Evolutionary conservation across 2,888 invertebrate species (phyloP).

Genomic region (Neuroscelio doddi): DNA sequence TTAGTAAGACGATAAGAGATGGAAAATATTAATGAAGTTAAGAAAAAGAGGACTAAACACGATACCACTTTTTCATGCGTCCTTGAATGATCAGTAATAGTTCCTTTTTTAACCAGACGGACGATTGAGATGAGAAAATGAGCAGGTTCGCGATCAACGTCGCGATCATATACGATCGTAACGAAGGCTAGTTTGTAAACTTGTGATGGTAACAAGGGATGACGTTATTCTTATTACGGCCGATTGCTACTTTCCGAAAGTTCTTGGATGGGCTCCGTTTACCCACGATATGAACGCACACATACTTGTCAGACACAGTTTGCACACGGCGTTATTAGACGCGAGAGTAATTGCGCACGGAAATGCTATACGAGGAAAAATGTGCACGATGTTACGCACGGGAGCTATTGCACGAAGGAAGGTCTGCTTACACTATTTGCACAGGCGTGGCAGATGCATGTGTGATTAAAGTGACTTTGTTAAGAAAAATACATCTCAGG

Average conservation of each 20-base stretch:
- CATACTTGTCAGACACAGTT: conserved; percentile 8
- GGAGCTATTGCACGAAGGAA: conserved; percentile 43
- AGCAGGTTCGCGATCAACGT: conserved; percentile 26
- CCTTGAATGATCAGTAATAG: conserved; percentile 37
- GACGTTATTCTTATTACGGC: conserved; percentile 39
- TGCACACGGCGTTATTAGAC: conserved; percentile 45
- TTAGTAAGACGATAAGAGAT: too few species aligned
- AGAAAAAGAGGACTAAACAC: too few species aligned
- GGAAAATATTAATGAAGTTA: too few species aligned
- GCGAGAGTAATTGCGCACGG: conserved; percentile 47
- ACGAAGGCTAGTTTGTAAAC: conserved; percentile 32
- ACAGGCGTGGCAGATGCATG: conserved; percentile 36
- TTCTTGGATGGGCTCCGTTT: conserved; percentile 24
- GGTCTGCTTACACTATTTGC: conserved; percentile 44
- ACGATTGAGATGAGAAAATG: conserved; percentile 39
- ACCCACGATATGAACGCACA: conserved; percentile 17
- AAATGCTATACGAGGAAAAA: conserved; percentile 46
- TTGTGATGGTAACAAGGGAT: conserved; percentile 33
- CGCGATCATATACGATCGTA: conserved; percentile 28
- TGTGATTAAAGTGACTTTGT: conserved; percentile 35
- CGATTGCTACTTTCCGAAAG: conserved; percentile 42
- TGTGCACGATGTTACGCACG: conserved; percentile 46
- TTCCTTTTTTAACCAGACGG: conserved; percentile 33
- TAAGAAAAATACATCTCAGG: conserved; percentile 33
- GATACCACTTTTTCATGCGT: too few species aligned